Evolutionary conservation across 1,140 invertebrate species (phyloP).

Genomic region (Heliconius hewitsoni): DNA sequence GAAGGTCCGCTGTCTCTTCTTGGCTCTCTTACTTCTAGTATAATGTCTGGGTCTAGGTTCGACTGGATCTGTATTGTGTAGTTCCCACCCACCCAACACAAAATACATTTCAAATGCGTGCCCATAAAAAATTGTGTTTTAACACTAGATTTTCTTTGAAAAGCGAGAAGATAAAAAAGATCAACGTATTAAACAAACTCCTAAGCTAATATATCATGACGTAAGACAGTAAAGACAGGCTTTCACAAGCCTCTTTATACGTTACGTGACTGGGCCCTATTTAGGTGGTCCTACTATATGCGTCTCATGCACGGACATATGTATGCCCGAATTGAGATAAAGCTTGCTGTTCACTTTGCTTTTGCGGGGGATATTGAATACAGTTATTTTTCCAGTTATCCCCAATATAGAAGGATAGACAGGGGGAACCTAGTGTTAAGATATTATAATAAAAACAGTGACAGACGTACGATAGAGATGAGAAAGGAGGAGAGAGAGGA

Average conservation of each 20-base stretch:
- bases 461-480: too few species aligned
- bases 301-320: not conserved
- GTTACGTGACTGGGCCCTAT: slow-evolving; percentile 4
- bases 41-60: too few species aligned
- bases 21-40: too few species aligned
- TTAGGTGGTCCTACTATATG: slow-evolving; percentile 4
- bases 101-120: not conserved
- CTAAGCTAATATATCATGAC: not conserved
- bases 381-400: not conserved
- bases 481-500: too few species aligned
- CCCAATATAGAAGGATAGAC: too few species aligned
- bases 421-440: too few species aligned
- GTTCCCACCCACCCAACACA: not conserved
- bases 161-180: not conserved
- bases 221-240: slow-evolving; percentile 12
- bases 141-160: not conserved
- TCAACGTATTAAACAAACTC: not conserved
- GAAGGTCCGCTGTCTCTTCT: too few species aligned
- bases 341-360: slow-evolving; percentile 2
- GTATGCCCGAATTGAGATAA: slow-evolving; percentile 4
- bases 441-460: too few species aligned
- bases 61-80: too few species aligned
- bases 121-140: not conserved
- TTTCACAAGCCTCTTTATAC: slow-evolving; percentile 21
- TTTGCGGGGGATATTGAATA: not conserved